Evolutionary conservation across 1,140 invertebrate genomes (phyloP), one percentile per base, ranked within the genome.

Genomic region (Lucilia cuprina): DNA sequence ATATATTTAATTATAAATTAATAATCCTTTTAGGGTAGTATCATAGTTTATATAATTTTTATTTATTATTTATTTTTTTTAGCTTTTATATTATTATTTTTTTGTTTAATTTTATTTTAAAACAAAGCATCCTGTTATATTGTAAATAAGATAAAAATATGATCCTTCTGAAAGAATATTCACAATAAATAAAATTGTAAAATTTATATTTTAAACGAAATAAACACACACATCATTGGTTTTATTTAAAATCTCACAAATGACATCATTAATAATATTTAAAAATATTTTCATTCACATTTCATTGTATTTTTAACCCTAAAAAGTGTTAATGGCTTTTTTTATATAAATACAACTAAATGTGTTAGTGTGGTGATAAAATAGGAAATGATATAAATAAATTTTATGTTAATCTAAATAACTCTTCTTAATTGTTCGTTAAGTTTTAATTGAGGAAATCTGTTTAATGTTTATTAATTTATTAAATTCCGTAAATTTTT

Each of bases 201-300:
- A 75, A 75, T 75, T 34, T 75, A 14, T 75, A 34, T 47, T 78
- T 19, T 41, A 47, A 78, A 78, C 30, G 17, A 78, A 78, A 35
- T 10, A 77, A 78, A 78, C 49, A 70, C 21, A 78, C 41, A 70
- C 21, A 78, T 47, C 35, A 78, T 78, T 78, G 34, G 75, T 78
- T 78, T 78, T 78, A 78, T 78, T 78, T 78, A 78, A 78, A 47
- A 78, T 77, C 25, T 30, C 34, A 34, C 34, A 77, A 77, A 77
- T 77, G 74, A 77, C 65, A 70, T 70, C 65, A 70, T 70, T 70
- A 70, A 21, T 70, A 70, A 70, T 70, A 12, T 9, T 70, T 3
- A 5, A 70, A 25, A 70, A 12, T 8, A 70, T 70, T 70, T 70
- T 55, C 17, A 55, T 17, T 17, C 12, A 70, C 12, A 70, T 7